Percentiles rank a stretch among this genome's conserved stretches.
Evolutionary conservation across 2,888 invertebrate genomes (phyloP).

Genomic region (Phlogophora meticulosa): DNA sequence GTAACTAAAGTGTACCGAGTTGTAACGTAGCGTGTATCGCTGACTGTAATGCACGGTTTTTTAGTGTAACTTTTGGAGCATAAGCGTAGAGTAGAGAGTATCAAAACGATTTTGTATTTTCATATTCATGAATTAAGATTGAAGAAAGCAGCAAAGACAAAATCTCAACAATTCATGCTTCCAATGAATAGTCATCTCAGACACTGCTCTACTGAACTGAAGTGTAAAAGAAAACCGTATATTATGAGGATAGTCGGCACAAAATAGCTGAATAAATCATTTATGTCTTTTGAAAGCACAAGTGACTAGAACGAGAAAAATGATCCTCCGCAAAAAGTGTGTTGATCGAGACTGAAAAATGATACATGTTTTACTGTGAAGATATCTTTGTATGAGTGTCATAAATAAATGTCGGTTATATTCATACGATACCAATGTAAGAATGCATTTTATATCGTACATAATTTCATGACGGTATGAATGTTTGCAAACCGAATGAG

Average conservation of each 20-base stretch:
- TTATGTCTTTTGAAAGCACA: slow-evolving; percentile 46
- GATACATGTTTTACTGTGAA: slow-evolving; percentile 34
- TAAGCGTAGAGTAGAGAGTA: not conserved
- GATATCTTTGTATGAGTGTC: slow-evolving; percentile 14
- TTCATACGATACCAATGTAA: slow-evolving; percentile 15
- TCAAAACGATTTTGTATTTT: not conserved
- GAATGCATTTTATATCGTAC: slow-evolving; percentile 23
- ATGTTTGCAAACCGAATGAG: slow-evolving; percentile 31
- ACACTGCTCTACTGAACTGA: slow-evolving; percentile 35
- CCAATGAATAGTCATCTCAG: not conserved
- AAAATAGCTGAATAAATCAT: slow-evolving; percentile 38
- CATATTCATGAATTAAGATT: not conserved
- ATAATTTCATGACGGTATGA: slow-evolving; percentile 33
- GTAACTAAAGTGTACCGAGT: not conserved
- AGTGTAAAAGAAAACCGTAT: slow-evolving; percentile 24
- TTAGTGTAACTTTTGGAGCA: no score
- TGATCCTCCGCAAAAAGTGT: slow-evolving; percentile 37
- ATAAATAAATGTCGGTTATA: slow-evolving; percentile 18
- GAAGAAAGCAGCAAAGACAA: not conserved
- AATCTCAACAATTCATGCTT: slow-evolving; percentile 7
- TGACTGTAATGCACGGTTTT: not conserved
- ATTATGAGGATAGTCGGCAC: slow-evolving; percentile 26
- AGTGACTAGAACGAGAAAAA: slow-evolving; percentile 38
- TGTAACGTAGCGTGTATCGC: not conserved
- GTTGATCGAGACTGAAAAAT: slow-evolving; percentile 25